A percentile compares a stretch with the other conserved stretches of the same genome.
Evolutionary conservation across 2,113 vertebrate genomes (phyloP).

Genomic region (Bufo gargarizans): DNA sequence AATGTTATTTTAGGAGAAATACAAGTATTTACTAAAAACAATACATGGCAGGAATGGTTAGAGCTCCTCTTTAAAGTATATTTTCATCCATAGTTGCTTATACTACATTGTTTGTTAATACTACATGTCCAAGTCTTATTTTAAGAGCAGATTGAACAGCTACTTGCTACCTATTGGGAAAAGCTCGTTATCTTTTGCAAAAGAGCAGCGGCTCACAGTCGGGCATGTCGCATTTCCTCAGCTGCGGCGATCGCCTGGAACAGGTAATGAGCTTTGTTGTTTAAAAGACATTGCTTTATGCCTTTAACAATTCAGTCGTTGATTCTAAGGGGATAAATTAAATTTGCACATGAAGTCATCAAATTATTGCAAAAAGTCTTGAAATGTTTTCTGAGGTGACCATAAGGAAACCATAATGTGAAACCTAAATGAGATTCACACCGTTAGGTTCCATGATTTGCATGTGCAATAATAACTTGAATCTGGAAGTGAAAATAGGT

Average conservation of each 20-base stretch:
- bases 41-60: no score
- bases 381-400: background rate
- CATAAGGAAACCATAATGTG: background rate
- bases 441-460: background rate
- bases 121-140: background rate
- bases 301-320: background rate
- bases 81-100: background rate
- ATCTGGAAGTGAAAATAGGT: background rate
- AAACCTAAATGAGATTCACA: background rate
- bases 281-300: background rate
- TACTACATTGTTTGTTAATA: background rate
- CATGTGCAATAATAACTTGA: background rate
- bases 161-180: background rate
- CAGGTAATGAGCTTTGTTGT: background rate
- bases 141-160: background rate
- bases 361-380: background rate
- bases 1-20: no score
- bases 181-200: background rate
- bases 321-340: background rate
- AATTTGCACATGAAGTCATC: background rate
- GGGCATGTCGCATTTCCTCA: background rate
- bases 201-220: background rate
- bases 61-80: background rate
- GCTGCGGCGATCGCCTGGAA: background rate
- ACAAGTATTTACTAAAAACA: no score